Evolutionary conservation across 2,113 vertebrate species (phyloP), one percentile per base, ranked within the genome.

Genomic region (Lasiurus cinereus): DNA sequence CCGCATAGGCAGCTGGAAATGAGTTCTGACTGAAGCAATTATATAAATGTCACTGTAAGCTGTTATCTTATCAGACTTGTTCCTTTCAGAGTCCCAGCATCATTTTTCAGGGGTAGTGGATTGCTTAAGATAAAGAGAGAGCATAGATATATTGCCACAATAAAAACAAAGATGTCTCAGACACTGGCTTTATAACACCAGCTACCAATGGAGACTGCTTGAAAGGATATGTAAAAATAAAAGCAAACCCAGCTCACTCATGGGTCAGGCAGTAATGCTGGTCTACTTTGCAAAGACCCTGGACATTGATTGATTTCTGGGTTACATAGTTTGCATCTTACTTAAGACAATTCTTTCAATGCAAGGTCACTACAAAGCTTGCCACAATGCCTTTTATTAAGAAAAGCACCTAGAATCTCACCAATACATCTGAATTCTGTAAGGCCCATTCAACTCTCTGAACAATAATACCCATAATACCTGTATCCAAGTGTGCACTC

Each of bases 391-490:
- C 93, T 96, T 84, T 96, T 91, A 88, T 91, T 91, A 87, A 59
- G 43, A 90, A 64, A 91, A 88, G 16, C 8, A 88, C 0, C 69
- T 66, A 91, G 8, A 94, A 33, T 93, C 91, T 88, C 79, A 84
- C 6, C 79, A 91, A 97, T 73, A 93, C 97, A 96, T 80, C 43
- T 72, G 36, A 16, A 52, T 89, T 92, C 54, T 12, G 0, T 79
- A 11, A 93, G 66, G 66, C 24, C 97, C 96, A 99, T 97, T 97
- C 98, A 93, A 43, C 98, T 98, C 98, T 98, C 96, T 0, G 98
- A 97, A 16, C 98, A 99, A 98, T 98, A 99, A 91, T 98, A 98
- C 98, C 98, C 98, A 97, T 98, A 99, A 91, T 98, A 98, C 98
- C 98, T 98, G 96, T 98, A 98, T 10, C 98, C 98, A 92, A 98